Base-by-base conservation (phyloP, 2,888 invertebrate species). In the Brachyptera putata region DNA sequence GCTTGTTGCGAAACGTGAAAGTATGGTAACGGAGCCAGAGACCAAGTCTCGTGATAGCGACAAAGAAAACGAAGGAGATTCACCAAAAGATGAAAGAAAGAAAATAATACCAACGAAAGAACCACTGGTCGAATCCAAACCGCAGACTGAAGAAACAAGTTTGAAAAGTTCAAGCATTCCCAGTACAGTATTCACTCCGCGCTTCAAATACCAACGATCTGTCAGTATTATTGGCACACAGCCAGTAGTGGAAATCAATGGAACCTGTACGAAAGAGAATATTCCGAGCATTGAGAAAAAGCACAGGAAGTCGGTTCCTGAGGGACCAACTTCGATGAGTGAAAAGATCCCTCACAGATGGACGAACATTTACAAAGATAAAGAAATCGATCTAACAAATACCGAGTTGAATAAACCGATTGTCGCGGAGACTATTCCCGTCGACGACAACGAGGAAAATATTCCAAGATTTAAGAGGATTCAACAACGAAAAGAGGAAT, bases 401-500 rank as follows among this genome's bases (percentile, higher is more conserved):
- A 30, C 59, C 5, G 53, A 36, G 9, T 18, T 36, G 18, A 34
- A 34, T 21, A 53, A 36, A 36, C 2, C 56, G 22, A 37, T 26
- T 55, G 46, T 13, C 18, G 48, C 26, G 30, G 60, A 56, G 13
- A 34, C 18, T 18, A 58, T 21, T 34, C 39, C 24, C 16, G 39
- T 22, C 26, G 58, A 14, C 46, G 37, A 24, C 43, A 9, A 30
- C 22, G 46, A 58, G 13, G 53, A 57, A 41, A 11, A 43, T 61
- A 76, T 74, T 49, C 80, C 81, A 43, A 80, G 81, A 70, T 85
- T 86, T 68, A 87, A 87, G 70, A 85, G 87, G 62, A 87, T 89
- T 65, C 81, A 85, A 71, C 87, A 87, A 70, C 80, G 87, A 70
- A 80, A 85, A 60, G 87, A 87, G 4, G 86, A 88, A 70, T 89